phyloP scores from a whole-genome alignment of 2,888 invertebrate species.

The Prosapia bicincta region DNA sequence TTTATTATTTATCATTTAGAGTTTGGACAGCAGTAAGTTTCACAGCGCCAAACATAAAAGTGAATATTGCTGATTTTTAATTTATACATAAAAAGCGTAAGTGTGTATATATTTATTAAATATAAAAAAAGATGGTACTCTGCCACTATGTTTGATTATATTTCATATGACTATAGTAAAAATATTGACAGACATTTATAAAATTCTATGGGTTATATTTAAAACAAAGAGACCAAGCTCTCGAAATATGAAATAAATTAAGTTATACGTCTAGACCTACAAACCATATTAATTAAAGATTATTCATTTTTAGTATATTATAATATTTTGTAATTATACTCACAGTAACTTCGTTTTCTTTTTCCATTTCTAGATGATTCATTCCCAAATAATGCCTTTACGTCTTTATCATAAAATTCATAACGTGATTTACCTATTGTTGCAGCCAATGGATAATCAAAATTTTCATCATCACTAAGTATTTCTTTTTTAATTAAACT shows the following conservation, averaged over 20 bases:
- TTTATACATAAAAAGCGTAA: background rate
- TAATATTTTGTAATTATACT: background rate
- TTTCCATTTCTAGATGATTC: background rate
- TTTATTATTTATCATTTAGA: background rate
- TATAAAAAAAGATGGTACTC: too few relatives aligned
- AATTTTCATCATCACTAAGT: background rate
- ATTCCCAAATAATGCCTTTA: background rate
- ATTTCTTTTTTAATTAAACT: background rate
- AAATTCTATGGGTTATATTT: background rate
- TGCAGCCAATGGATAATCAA: background rate
- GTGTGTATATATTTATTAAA: too few relatives aligned
- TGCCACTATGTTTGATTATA: background rate
- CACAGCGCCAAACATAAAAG: background rate
- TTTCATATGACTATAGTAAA: background rate
- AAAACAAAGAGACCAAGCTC: background rate
- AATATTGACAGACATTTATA: background rate
- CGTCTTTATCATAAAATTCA: background rate
- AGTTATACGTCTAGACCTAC: background rate
- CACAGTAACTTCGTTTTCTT: background rate
- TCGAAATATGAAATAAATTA: background rate
- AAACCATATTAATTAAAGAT: too few relatives aligned
- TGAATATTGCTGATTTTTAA: background rate
- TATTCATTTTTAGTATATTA: background rate
- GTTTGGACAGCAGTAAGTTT: background rate
- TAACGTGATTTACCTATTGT: background rate